phyloP scores from a whole-genome alignment of 2,888 invertebrate genomes.

The Hartigia nigra region DNA sequence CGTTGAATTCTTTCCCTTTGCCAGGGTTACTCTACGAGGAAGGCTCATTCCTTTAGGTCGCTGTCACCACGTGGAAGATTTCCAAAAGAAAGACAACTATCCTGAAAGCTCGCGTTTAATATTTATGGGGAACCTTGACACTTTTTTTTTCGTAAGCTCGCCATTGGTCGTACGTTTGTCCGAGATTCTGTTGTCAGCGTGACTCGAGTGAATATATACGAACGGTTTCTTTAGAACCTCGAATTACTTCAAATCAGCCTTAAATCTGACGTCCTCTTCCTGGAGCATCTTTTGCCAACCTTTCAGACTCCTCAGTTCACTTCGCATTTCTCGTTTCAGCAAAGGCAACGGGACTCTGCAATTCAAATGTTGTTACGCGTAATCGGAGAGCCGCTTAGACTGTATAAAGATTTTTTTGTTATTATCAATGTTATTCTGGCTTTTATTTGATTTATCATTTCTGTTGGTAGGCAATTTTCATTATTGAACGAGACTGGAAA shows the following conservation, averaged over 20 bases:
- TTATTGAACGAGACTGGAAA: not conserved
- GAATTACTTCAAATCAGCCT: not conserved
- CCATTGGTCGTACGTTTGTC: not conserved
- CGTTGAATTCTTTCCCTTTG: not conserved
- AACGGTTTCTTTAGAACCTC: not conserved
- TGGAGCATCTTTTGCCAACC: not conserved
- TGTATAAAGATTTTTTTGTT: not conserved
- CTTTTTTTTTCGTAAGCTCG: not conserved
- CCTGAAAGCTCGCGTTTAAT: not conserved
- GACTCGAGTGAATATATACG: constrained; percentile 1
- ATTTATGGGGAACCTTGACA: not conserved
- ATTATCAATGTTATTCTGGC: not conserved
- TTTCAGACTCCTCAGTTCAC: not conserved
- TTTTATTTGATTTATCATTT: not conserved
- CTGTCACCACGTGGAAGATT: not conserved
- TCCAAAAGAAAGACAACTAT: not conserved
- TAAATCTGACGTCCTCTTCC: not conserved
- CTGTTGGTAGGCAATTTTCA: not conserved
- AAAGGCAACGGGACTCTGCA: constrained; percentile 32
- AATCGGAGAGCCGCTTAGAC: not conserved
- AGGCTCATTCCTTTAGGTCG: not conserved
- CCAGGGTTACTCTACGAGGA: not conserved
- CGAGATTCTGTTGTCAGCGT: not conserved
- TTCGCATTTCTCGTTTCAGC: not conserved
- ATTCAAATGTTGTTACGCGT: constrained; percentile 31